phyloP scores from a whole-genome alignment of 2,113 vertebrate genomes.

The Reinhardtius hippoglossoides region DNA sequence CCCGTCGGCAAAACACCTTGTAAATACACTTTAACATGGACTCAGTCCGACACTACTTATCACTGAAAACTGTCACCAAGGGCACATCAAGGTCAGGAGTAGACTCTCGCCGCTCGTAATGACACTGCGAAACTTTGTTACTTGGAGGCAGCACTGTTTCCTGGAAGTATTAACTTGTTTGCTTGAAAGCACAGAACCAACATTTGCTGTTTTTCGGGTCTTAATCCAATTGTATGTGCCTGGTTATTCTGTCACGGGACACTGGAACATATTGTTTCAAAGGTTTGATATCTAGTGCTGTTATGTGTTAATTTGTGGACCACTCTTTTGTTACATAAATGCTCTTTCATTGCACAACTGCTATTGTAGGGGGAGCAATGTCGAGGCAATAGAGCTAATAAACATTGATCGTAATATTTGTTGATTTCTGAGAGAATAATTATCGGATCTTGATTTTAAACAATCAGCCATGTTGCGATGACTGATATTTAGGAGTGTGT shows the following conservation, averaged over 20 bases:
- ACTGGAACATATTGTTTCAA: not conserved
- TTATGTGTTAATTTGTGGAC: too few relatives aligned
- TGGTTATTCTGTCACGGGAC: not conserved
- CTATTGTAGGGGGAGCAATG: too few relatives aligned
- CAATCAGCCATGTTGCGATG: too few relatives aligned
- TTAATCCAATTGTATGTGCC: too few relatives aligned
- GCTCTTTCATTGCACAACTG: too few relatives aligned
- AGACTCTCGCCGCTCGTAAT: not conserved
- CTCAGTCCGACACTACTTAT: not conserved
- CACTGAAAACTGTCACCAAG: constrained; percentile 4
- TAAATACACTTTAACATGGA: not conserved
- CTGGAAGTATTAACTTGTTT: too few relatives aligned
- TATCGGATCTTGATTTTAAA: too few relatives aligned
- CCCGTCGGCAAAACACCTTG: constrained; percentile 12
- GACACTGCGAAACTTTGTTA: not conserved
- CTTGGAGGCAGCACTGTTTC: not conserved
- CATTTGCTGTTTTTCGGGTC: not conserved
- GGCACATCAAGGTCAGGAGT: not conserved
- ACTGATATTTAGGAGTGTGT: too few relatives aligned
- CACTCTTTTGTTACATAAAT: too few relatives aligned
- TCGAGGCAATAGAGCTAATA: too few relatives aligned
- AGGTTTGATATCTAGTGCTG: not conserved
- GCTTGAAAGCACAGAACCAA: not conserved
- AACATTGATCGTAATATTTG: too few relatives aligned
- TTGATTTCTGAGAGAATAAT: too few relatives aligned